Evolutionary conservation across 2,113 vertebrate species (phyloP).

Genomic region (Columba livia): DNA sequence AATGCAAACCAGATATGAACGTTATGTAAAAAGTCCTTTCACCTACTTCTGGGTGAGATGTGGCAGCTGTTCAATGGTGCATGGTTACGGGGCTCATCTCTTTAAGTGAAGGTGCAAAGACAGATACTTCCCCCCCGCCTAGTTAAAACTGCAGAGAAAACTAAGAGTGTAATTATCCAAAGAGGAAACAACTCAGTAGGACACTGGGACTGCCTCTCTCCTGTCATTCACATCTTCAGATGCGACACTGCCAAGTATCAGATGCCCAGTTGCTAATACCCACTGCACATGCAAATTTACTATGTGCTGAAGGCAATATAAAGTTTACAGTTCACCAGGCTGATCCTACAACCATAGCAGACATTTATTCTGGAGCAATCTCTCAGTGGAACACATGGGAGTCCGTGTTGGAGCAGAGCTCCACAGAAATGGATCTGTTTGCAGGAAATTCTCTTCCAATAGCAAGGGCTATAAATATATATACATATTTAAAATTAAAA

Average conservation of each 20-base stretch:
- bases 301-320: slow-evolving; percentile 41
- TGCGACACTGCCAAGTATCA: neutral
- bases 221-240: slow-evolving; percentile 28
- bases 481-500: neutral
- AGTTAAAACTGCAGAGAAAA: slow-evolving; percentile 49
- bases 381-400: neutral
- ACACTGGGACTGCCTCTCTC: slow-evolving; percentile 5
- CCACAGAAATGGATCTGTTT: slow-evolving; percentile 48
- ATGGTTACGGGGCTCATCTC: slow-evolving; percentile 15
- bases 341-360: slow-evolving; percentile 3
- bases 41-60: neutral
- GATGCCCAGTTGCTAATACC: slow-evolving; percentile 30
- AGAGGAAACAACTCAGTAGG: slow-evolving; percentile 8
- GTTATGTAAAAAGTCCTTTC: slow-evolving; percentile 1
- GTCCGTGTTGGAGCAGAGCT: neutral
- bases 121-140: neutral
- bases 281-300: slow-evolving; percentile 33
- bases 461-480: slow-evolving; percentile 49
- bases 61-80: slow-evolving; percentile 36
- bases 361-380: neutral
- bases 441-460: slow-evolving; percentile 57
- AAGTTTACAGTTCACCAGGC: slow-evolving; percentile 7
- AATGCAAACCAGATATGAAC: slow-evolving; percentile 19
- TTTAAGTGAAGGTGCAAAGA: neutral
- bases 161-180: slow-evolving; percentile 45